Conservation (phyloP, 2,113 vertebrate species). For the Zosterops hypoxanthus region DNA sequence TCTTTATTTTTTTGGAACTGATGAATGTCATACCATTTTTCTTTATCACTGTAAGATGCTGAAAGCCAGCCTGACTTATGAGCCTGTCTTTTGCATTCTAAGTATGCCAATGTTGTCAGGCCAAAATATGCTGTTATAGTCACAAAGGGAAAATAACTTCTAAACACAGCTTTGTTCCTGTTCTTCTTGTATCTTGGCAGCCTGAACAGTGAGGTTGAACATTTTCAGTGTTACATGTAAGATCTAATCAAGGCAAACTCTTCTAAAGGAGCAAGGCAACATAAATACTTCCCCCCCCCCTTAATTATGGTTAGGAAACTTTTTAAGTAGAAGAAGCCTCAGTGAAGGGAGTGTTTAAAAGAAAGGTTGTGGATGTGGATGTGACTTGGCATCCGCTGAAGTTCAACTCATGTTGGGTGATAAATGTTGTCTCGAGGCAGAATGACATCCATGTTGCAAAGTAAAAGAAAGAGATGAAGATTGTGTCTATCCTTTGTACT, state of each 20-base stretch:
- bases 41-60: conserved; percentile 28
- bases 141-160: conserved; percentile 61
- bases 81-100: neutral
- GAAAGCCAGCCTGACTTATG: conserved; percentile 9
- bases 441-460: conserved; percentile 30
- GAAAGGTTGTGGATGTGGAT: neutral
- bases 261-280: neutral
- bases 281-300: neutral
- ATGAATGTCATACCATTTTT: neutral
- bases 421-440: conserved; percentile 23
- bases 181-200: conserved; percentile 47
- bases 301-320: neutral
- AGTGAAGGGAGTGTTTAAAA: neutral
- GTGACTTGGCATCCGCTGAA: conserved; percentile 2
- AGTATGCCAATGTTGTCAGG: conserved; percentile 38
- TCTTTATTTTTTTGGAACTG: conserved; percentile 18
- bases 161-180: conserved; percentile 55
- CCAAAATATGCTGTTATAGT: conserved; percentile 55
- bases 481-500: conserved; percentile 44
- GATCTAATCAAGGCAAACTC: conserved; percentile 40
- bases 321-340: neutral
- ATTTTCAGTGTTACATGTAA: conserved; percentile 27
- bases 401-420: conserved; percentile 4
- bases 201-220: conserved; percentile 9
- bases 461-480: conserved; percentile 34